A percentile compares a stretch with the other conserved stretches of the same genome.
Evolutionary conservation across 2,888 invertebrate genomes (phyloP).

Genomic region (Choristoneura rosaceana): DNA sequence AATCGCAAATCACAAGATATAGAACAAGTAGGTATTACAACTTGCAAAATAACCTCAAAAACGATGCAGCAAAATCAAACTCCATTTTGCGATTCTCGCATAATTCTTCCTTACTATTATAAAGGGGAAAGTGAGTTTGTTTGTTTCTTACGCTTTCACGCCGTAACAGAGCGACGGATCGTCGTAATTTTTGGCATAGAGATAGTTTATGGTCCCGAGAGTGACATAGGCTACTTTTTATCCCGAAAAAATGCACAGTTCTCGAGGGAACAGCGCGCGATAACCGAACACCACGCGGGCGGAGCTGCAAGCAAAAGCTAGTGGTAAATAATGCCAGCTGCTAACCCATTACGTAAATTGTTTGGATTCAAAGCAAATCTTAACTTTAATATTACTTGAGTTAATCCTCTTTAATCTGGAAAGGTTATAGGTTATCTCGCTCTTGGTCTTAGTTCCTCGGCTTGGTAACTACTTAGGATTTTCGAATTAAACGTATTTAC

Average conservation of each 20-base stretch:
- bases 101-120: no score
- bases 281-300: no score
- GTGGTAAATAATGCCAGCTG: constrained; percentile 9
- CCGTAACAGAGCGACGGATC: no score
- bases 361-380: constrained; percentile 10
- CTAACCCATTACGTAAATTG: constrained; percentile 13
- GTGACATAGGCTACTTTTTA: no score
- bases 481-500: no score
- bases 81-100: constrained; percentile 3
- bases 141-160: no score
- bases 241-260: no score
- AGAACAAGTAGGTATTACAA: not conserved
- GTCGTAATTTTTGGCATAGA: no score
- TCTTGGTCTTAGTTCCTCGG: not conserved
- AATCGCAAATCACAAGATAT: not conserved
- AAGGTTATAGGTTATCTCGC: not conserved
- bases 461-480: not conserved
- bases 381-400: constrained; percentile 19
- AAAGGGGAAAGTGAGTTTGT: no score
- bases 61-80: constrained; percentile 7
- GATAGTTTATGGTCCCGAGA: no score
- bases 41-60: constrained; percentile 4
- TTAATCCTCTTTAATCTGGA: constrained; percentile 9
- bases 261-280: no score
- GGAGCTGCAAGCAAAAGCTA: no score